Percentiles rank a stretch among this genome's conserved stretches.
phyloP scores from a whole-genome alignment of 2,113 vertebrate species.

The Caracal caracal region DNA sequence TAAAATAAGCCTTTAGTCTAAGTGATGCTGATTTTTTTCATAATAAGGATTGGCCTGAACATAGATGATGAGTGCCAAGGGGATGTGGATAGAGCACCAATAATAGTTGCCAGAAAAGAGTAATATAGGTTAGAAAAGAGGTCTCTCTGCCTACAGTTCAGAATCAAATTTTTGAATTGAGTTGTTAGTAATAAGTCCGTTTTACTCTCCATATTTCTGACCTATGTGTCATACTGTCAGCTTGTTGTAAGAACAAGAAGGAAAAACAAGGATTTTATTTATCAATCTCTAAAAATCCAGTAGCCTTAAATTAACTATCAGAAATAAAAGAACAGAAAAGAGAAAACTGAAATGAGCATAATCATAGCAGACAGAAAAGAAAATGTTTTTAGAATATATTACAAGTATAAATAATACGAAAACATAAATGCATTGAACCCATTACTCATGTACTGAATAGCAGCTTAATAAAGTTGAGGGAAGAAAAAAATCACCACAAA shows the following conservation, averaged over 20 bases:
- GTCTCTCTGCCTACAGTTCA: background rate
- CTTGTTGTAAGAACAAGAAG: background rate
- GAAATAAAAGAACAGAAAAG: background rate
- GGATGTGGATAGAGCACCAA: background rate
- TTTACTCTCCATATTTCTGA: background rate
- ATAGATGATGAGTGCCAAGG: background rate
- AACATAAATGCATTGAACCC: background rate
- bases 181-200: background rate
- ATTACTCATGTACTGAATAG: background rate
- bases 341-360: background rate
- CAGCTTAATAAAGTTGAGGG: background rate
- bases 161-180: background rate
- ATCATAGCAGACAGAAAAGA: background rate
- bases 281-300: background rate
- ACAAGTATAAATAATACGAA: background rate
- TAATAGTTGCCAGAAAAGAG: background rate
- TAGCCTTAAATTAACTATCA: background rate
- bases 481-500: background rate
- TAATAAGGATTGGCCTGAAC: background rate
- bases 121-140: background rate
- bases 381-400: background rate
- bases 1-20: background rate
- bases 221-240: background rate
- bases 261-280: background rate
- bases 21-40: background rate